Base-by-base conservation (phyloP, 2,888 invertebrate genomes). In the Lasius platythorax region DNA sequence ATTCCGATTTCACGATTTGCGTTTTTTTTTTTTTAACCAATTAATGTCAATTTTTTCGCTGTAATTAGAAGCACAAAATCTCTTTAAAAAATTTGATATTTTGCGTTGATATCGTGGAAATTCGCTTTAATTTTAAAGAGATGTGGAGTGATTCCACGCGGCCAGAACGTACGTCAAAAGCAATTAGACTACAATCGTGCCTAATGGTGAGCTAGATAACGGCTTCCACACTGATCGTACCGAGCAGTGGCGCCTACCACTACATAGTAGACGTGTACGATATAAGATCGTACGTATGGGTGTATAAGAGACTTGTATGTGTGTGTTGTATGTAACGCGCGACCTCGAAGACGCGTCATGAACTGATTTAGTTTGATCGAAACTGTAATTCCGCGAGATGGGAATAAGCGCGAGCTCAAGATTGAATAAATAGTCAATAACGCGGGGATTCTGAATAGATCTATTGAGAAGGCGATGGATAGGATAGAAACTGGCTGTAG, bases 101-200 rank as follows among this genome's bases (percentile, higher is more conserved):
- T 56, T 40, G n/a, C 43, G 5, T 46, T 23, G 33, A 15, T 28
- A 11, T 11, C 58, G 23, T 28, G 40, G 6, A 67, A 68, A 53
- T 76, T 76, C 11, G 53, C 40, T 28, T 78, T 50, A 23, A 63
- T 46, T 82, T 82, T 82, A 53, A 33, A 72, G 67, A 53, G 56
- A 46, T 64, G n/a, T 30, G 64, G 28, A 73, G 64, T 53, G 40
- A 18, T 18, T 46, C 43, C 78, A 53, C 63, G 50, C n/a, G 76
- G 61, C 28, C 75, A 61, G 68, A 50, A 58, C 74, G n/a, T 73
- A 85, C 79, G 85, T 85, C 86, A 82, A 74, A 88, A 88, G 90
- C 90, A 88, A 89, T 89, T 89, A 90, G 89, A 89, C 85, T 86
- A 86, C 85, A 87, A 88, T 90, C 88, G 87, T 87, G 82, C 66